Evolutionary conservation across 2,888 invertebrate genomes (phyloP), one percentile per base, ranked within the genome.

Genomic region (Euplagia quadripunctaria): DNA sequence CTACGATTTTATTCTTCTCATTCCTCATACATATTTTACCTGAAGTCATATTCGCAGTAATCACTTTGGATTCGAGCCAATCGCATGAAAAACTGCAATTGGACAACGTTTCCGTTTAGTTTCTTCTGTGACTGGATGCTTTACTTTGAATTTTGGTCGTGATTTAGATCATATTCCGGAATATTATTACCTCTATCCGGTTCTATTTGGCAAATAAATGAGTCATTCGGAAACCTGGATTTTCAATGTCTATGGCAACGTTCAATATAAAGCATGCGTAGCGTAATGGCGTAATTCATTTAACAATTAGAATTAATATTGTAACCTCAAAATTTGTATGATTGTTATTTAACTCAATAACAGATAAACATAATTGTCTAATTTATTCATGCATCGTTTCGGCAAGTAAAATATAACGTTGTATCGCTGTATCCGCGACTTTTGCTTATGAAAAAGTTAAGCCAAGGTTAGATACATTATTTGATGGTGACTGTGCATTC

Each of bases 21-120:
- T 87, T 88, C 82, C 83, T 89, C 88, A 89, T 89, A 86, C 88
- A 89, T 89, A 89, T 88, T 89, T 87, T 85, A 89, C 85, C 77
- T 80, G 78, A 63, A 68, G 9, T 55, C 20, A 61, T 76, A 73
- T 73, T 86, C 85, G 20, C 72, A 70, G 70, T 85, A 82, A 80
- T 78, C 81, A 77, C 67, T n/a, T 75, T 75, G 80, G 74, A 80
- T 81, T 85, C 31, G 82, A 78, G 70, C 79, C 78, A 79, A 79
- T 82, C 66, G 69, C 72, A 75, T 76, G 79, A 82, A 76, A 80
- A 82, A 81, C 77, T 78, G 74, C 76, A 68, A 78, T 76, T 64
- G 74, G 73, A 71, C 46, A 43, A 52, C 67, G 68, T 73, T 74
- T 73, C 73, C 70, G 68, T 77, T 72, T 76, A 76, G 75, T 72